Evolutionary conservation across 2,113 vertebrate genomes (phyloP).

Genomic region (Sporophila hypoxantha): DNA sequence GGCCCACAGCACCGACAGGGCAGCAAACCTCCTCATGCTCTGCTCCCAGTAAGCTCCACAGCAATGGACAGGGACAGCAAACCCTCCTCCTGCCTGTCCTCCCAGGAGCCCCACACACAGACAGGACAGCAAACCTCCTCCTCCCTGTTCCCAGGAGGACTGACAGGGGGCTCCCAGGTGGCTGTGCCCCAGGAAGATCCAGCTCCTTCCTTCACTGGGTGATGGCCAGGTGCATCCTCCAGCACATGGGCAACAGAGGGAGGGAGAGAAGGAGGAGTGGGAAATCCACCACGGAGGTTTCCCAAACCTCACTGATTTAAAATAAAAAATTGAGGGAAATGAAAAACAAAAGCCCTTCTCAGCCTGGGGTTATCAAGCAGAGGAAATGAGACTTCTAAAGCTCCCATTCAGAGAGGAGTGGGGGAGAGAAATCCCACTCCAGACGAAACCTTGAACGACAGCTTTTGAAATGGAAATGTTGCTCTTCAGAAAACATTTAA

Average conservation of each 20-base stretch:
- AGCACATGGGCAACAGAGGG: not conserved
- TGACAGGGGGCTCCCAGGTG: not conserved
- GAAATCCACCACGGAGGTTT: not conserved
- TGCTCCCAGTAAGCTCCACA: no score
- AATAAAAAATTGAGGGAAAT: constrained; percentile 47
- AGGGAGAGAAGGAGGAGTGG: not conserved
- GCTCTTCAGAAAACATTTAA: constrained; percentile 46
- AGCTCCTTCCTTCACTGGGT: not conserved
- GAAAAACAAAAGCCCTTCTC: constrained; percentile 59
- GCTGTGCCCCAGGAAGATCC: not conserved
- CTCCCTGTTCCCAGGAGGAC: not conserved
- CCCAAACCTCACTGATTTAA: constrained; percentile 5
- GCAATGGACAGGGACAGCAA: no score
- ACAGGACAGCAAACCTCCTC: not conserved
- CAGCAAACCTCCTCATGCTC: no score
- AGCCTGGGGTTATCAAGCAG: constrained; percentile 58
- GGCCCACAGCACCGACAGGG: no score
- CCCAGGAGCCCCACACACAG: no score
- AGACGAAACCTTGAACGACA: constrained; percentile 39
- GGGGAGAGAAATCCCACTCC: constrained; percentile 49
- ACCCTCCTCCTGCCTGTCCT: no score
- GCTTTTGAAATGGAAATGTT: constrained; percentile 50
- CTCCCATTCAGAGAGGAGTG: constrained; percentile 38
- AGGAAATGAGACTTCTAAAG: constrained; percentile 69
- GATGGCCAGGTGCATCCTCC: constrained; percentile 44